Base-by-base conservation (phyloP, 2,113 vertebrate species). In the Myotis brandtii region DNA sequence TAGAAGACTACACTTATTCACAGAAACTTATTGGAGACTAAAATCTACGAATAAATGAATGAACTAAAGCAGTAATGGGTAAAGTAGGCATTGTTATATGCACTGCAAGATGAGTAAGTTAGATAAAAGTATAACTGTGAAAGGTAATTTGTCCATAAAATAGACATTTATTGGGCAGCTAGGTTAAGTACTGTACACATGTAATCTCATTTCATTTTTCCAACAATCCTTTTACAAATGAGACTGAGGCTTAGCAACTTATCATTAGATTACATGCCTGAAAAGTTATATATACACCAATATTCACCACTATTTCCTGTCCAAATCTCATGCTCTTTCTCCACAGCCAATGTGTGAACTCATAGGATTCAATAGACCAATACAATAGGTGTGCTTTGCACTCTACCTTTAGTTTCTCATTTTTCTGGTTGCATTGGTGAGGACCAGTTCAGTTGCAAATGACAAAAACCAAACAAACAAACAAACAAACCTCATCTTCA, bases 201-300 rank as follows among this genome's bases (percentile, higher is more conserved):
- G 10, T 23, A 59, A 54, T 84, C 50, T 95, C 70, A 80, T 93
- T 88, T 91, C 76, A 52, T 89, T 59, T 95, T 93, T 32, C 34
- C 5, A 85, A 3, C 0, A n/a, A 18, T 10, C 32, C 30, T 87
- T 67, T 84, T 73, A 84, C 21, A 97, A 25, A 72, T 46, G 32
- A 73, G 9, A 52, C 17, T 46, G 46, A 89, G 32, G 37, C 32
- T 70, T 88, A 75, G 56, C 86, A 86, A 92, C 20, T 86, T 86
- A 37, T 87, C 79, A n/a, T 11, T 50, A 27, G 18, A 54, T 34
- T 52, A 21, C n/a, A 48, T 56, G 32, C 1, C 9, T 83, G 20
- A 21, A 46, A 87, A 50, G 9, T 40, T 76, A 3, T 27, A 56
- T 59, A 43, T 10, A 16, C 9, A 93, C 10, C 25, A 54, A 23